A percentile compares a stretch with the other conserved stretches of the same genome.
Conservation (phyloP, 2,797 vertebrate species). For the Macropus fuliginosus region DNA sequence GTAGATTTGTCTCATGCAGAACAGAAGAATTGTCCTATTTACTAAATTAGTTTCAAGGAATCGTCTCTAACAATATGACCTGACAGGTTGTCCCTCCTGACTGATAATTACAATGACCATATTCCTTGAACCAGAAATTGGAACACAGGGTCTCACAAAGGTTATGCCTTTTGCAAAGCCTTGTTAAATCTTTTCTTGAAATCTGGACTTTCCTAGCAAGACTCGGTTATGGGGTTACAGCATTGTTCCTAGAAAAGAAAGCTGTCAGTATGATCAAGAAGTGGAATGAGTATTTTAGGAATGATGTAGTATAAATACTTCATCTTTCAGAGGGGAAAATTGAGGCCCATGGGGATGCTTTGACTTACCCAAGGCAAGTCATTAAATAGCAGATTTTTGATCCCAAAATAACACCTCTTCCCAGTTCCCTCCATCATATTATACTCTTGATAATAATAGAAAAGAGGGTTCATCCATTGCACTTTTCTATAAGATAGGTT, state of each 20-base stretch:
- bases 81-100: not conserved
- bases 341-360: not conserved
- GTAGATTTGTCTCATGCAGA: not conserved
- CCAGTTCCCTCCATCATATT: not conserved
- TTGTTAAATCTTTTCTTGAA: not conserved
- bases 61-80: not conserved
- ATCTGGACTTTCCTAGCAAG: not conserved
- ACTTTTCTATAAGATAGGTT: not conserved
- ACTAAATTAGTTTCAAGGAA: not conserved
- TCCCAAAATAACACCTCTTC: not conserved
- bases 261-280: not conserved
- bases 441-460: not conserved
- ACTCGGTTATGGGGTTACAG: not conserved
- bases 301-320: not conserved
- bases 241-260: not conserved
- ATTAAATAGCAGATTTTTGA: not conserved
- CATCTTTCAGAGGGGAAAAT: not conserved
- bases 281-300: not conserved
- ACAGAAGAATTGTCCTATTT: not conserved
- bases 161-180: not conserved
- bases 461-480: not conserved
- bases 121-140: not conserved
- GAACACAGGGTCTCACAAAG: not conserved
- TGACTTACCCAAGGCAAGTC: not conserved
- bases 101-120: not conserved